Percentiles rank a stretch among this genome's conserved stretches.
Conservation (phyloP, 2,888 invertebrate genomes). For the Cantharis rufa region DNA sequence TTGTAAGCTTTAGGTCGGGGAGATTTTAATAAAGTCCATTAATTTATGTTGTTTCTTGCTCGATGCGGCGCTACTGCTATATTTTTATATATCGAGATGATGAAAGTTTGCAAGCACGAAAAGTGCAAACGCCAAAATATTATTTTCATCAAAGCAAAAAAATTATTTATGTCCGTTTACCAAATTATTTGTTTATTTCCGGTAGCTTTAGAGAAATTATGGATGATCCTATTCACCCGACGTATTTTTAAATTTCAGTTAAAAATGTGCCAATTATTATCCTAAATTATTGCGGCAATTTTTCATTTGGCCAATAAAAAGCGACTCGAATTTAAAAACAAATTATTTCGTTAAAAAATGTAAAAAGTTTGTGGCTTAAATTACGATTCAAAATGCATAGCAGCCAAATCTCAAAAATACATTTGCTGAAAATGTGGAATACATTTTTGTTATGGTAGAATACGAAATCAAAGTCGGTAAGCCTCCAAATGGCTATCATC, state of each 20-base stretch:
- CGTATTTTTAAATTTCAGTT: background rate
- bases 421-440: constrained; percentile 21
- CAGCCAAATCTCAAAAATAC: constrained; percentile 2
- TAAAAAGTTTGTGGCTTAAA: background rate
- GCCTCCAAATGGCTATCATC: constrained; percentile 52
- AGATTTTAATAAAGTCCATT: constrained; percentile 27
- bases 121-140: no score
- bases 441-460: constrained; percentile 19
- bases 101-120: background rate
- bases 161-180: background rate
- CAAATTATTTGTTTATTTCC: background rate
- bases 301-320: background rate
- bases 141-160: no score
- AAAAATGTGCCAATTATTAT: background rate
- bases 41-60: constrained; percentile 14
- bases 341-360: background rate
- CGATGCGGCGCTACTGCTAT: background rate
- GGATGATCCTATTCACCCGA: background rate
- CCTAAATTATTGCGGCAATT: background rate
- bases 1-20: constrained; percentile 34
- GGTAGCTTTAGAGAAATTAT: background rate
- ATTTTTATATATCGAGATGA: background rate
- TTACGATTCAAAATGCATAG: background rate
- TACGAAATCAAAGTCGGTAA: constrained; percentile 39
- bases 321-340: background rate